A percentile compares a stretch with the other conserved stretches of the same genome.
phyloP scores from a whole-genome alignment of 2,113 vertebrate genomes.

The Ancistrus triradiatus region DNA sequence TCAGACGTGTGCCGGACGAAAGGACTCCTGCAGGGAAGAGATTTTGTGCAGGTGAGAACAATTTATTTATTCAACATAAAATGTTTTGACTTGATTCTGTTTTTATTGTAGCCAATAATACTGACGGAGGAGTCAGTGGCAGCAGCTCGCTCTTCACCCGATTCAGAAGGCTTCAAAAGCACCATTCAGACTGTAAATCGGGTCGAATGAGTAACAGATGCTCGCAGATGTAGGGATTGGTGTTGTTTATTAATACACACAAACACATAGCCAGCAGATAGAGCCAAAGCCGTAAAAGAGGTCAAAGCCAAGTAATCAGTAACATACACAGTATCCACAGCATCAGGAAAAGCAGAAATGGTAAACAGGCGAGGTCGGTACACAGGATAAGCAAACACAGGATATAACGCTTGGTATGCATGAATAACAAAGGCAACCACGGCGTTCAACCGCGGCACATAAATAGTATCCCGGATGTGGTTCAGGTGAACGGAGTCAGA shows the following conservation, averaged over 20 bases:
- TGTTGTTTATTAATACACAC: too few relatives aligned
- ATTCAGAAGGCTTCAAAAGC: slow-evolving; percentile 16
- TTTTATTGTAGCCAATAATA: neutral
- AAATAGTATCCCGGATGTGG: too few relatives aligned
- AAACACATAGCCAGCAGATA: neutral
- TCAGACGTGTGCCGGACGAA: neutral
- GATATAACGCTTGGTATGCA: too few relatives aligned
- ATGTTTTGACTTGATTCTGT: neutral
- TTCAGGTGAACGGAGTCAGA: too few relatives aligned
- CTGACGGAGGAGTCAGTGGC: slow-evolving; percentile 14
- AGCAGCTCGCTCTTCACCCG: slow-evolving; percentile 7
- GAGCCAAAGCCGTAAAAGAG: too few relatives aligned
- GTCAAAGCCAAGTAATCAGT: too few relatives aligned
- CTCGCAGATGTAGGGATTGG: neutral
- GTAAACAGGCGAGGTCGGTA: too few relatives aligned
- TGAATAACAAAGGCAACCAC: too few relatives aligned
- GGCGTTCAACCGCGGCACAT: too few relatives aligned
- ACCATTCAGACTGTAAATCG: neutral
- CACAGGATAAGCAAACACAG: too few relatives aligned
- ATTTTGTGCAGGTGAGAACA: neutral
- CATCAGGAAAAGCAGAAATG: too few relatives aligned
- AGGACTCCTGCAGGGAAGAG: neutral
- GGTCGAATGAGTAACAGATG: neutral
- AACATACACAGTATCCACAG: too few relatives aligned
- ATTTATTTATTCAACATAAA: neutral